phyloP scores from a whole-genome alignment of 2,888 invertebrate species.

The Trissolcus brochymenae region DNA sequence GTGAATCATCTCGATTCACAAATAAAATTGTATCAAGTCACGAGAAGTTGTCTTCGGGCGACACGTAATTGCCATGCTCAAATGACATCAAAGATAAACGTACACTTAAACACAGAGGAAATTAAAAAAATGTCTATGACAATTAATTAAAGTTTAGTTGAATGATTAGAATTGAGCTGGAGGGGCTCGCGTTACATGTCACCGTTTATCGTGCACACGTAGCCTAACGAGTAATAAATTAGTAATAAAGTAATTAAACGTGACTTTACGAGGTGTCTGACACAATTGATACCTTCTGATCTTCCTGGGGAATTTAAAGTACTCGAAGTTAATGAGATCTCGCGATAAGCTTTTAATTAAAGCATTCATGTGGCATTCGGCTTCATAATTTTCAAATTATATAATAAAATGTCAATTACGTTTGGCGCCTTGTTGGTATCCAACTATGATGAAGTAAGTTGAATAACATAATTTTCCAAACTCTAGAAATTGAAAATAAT shows the following conservation, averaged over 20 bases:
- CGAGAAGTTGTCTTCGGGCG: neutral
- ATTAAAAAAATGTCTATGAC: constrained; percentile 51
- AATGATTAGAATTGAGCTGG: constrained; percentile 57
- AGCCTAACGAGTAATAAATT: constrained; percentile 60
- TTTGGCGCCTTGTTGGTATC: constrained; percentile 41
- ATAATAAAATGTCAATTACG: constrained; percentile 17
- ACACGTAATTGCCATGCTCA: constrained; percentile 5
- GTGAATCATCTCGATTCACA: neutral
- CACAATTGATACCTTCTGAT: constrained; percentile 66
- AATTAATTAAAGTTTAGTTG: constrained; percentile 55
- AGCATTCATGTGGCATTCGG: constrained; percentile 51
- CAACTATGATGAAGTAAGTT: too few species aligned
- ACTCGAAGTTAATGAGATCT: constrained; percentile 68
- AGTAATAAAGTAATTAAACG: constrained; percentile 64
- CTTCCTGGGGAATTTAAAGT: constrained; percentile 65
- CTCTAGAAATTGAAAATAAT: too few species aligned
- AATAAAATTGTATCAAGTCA: neutral
- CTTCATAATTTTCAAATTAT: constrained; percentile 45
- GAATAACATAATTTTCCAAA: too few species aligned
- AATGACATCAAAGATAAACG: constrained; percentile 13
- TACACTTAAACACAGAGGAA: constrained; percentile 14
- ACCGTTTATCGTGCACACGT: constrained; percentile 59
- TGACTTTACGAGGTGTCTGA: constrained; percentile 61
- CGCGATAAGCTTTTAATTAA: constrained; percentile 63
- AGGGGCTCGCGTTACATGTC: constrained; percentile 58